These are phyloP conservation scores for Stichodactyla helianthus DNA, from an alignment of 64 coral and sea anemone genomes.

Conservation along the genomic window DNA sequence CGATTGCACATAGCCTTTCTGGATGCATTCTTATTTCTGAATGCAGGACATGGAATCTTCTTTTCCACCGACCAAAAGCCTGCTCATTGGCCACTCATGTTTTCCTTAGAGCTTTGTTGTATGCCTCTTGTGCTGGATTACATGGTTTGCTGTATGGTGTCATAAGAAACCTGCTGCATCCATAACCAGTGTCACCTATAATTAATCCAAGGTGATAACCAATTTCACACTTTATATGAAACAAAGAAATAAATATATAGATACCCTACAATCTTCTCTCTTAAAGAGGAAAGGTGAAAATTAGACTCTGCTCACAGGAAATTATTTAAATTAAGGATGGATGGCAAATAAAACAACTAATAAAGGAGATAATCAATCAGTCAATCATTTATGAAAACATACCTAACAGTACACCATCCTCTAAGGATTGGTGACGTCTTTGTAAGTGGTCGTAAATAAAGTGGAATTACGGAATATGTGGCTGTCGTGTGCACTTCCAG, in stretches of 20 bases:
- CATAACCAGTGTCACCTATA: conserved; percentile 47
- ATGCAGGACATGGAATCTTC: conserved; percentile 43
- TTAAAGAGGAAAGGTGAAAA: neutral
- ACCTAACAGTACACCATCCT: too few species aligned
- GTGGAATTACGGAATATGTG: conserved; percentile 33
- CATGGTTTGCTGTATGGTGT: conserved; percentile 30
- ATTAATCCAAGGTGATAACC: neutral
- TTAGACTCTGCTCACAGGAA: too few species aligned
- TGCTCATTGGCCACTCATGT: conserved; percentile 50
- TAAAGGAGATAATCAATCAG: too few species aligned
- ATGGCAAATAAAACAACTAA: too few species aligned
- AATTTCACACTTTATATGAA: conserved; percentile 1
- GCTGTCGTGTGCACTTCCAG: conserved; percentile 33
- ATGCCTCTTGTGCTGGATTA: conserved; percentile 9
- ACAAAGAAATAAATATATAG: neutral
- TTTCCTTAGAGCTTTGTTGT: conserved; percentile 19
- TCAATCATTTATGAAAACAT: too few species aligned
- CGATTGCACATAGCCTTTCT: conserved; percentile 27
- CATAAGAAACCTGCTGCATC: conserved; percentile 27
- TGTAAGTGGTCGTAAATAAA: too few species aligned
- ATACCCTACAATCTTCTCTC: neutral
- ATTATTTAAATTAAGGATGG: too few species aligned
- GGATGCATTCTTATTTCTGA: conserved; percentile 39
- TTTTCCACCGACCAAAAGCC: conserved; percentile 43
- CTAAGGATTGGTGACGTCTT: too few species aligned